phyloP scores from a whole-genome alignment of 2,113 vertebrate species.

The Myrmecobius fasciatus region DNA sequence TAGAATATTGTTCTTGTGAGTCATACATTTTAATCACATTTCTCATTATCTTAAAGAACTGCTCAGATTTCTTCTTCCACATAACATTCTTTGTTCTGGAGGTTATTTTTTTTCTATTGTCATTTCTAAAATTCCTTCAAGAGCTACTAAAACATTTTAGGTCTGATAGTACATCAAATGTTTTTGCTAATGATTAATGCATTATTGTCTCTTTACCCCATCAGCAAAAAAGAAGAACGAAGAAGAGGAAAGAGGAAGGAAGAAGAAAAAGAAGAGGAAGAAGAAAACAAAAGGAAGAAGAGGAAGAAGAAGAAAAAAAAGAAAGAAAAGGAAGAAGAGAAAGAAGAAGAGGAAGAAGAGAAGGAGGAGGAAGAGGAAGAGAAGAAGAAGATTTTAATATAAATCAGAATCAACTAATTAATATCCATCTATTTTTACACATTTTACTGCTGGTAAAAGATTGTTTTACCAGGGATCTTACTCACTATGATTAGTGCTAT shows the following conservation, averaged over 20 bases:
- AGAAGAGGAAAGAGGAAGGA: not conserved
- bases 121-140: constrained; percentile 81
- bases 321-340: no score
- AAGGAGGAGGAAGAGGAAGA: constrained; percentile 41
- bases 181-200: constrained; percentile 77
- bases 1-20: constrained; percentile 86
- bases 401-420: constrained; percentile 75
- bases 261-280: no score
- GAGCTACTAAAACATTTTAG: constrained; percentile 79
- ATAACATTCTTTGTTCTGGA: constrained; percentile 80
- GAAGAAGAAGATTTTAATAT: constrained; percentile 48
- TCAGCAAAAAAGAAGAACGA: constrained; percentile 70
- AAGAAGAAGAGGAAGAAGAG: not conserved
- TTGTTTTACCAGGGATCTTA: constrained; percentile 70
- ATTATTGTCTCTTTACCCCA: constrained; percentile 78
- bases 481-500: constrained; percentile 38
- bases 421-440: constrained; percentile 57
- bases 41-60: constrained; percentile 85
- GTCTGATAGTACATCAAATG: constrained; percentile 77
- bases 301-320: constrained; percentile 8
- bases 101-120: constrained; percentile 76
- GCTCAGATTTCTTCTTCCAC: constrained; percentile 81
- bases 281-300: not conserved
- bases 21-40: constrained; percentile 91
- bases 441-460: constrained; percentile 75